Evolutionary conservation across 2,888 invertebrate species (phyloP).

Genomic region (Dynastes maya): DNA sequence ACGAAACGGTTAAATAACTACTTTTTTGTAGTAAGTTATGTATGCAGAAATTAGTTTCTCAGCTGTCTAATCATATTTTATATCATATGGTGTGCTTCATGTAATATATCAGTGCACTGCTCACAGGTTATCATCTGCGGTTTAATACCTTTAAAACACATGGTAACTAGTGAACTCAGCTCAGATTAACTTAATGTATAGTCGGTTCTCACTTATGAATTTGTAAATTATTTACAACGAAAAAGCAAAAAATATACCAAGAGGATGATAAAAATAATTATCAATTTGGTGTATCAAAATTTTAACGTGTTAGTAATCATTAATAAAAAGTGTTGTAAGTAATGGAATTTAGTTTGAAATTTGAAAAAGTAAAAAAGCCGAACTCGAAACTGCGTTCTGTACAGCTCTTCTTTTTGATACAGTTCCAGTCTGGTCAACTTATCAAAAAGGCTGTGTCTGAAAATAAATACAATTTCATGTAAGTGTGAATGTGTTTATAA

Average conservation of each 20-base stretch:
- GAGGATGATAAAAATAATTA: conserved; percentile 49
- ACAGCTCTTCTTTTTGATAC: conserved; percentile 66
- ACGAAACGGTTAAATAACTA: conserved; percentile 46
- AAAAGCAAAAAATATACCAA: conserved; percentile 56
- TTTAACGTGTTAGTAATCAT: conserved; percentile 60
- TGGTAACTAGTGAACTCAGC: conserved; percentile 25
- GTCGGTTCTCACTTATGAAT: conserved; percentile 51
- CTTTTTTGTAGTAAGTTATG: conserved; percentile 54
- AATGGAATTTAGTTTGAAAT: conserved; percentile 62
- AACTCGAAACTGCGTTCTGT: conserved; percentile 63
- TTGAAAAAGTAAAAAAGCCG: conserved; percentile 43
- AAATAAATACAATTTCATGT: conserved; percentile 65
- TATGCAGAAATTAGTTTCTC: conserved; percentile 56
- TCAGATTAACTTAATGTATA: conserved; percentile 51
- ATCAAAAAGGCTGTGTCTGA: conserved; percentile 68
- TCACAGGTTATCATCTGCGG: conserved; percentile 55
- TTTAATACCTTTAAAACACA: neutral
- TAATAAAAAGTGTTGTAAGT: conserved; percentile 56
- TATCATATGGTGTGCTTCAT: conserved; percentile 65
- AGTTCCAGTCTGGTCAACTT: conserved; percentile 64
- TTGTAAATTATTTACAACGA: conserved; percentile 68
- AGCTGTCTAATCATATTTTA: conserved; percentile 57
- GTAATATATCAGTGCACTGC: conserved; percentile 63
- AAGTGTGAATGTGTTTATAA: conserved; percentile 71
- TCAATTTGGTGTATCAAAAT: conserved; percentile 63